A percentile compares a stretch with the other conserved stretches of the same genome.
phyloP scores from a whole-genome alignment of 2,888 invertebrate species.

The Cephalotes varians region DNA sequence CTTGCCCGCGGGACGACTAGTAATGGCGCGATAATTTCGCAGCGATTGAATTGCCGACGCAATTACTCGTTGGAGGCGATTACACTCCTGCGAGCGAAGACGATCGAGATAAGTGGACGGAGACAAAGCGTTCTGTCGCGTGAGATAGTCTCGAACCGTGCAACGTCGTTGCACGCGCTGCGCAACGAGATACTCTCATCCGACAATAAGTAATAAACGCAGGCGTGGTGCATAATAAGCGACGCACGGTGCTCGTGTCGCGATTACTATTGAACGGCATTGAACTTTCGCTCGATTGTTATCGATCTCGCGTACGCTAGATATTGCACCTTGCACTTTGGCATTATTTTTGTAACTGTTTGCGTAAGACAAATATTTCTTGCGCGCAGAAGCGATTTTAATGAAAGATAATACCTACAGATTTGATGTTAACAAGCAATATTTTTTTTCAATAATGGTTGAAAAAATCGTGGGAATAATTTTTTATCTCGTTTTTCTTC shows the following conservation, averaged over 20 bases:
- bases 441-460: neutral
- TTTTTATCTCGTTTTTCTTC: neutral
- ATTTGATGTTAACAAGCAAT: neutral
- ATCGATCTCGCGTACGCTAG: constrained; percentile 2
- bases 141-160: constrained; percentile 31
- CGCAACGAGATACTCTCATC: constrained; percentile 31
- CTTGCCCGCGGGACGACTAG: constrained; percentile 33
- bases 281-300: constrained; percentile 25
- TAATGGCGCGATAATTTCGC: constrained; percentile 46
- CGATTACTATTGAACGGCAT: constrained; percentile 24
- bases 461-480: neutral
- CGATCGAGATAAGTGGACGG: constrained; percentile 65
- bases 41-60: constrained; percentile 62
- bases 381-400: neutral
- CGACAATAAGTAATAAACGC: constrained; percentile 40
- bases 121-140: constrained; percentile 54
- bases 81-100: constrained; percentile 39
- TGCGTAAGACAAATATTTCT: constrained; percentile 8
- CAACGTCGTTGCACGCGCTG: neutral
- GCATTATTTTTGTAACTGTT: neutral
- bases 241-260: neutral
- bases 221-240: constrained; percentile 33
- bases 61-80: constrained; percentile 46
- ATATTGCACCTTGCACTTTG: constrained; percentile 25
- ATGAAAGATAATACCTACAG: neutral